Evolutionary conservation across 1,140 invertebrate species (phyloP).

Genomic region (Aporrectodea caliginosa): DNA sequence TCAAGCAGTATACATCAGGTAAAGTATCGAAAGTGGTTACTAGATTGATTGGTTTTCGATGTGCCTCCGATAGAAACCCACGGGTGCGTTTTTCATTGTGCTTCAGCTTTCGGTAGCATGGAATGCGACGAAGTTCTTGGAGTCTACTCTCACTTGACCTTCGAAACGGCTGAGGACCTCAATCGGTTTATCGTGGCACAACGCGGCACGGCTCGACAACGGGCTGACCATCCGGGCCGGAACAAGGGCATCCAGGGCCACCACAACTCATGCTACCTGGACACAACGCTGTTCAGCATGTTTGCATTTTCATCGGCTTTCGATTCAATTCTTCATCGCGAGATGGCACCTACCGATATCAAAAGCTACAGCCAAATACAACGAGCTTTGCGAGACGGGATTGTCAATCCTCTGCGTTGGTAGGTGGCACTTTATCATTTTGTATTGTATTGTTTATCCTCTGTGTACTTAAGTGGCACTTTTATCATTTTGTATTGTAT

Average conservation of each 20-base stretch:
- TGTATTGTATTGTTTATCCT: too few relatives aligned
- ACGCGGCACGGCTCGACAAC: conserved; percentile 35
- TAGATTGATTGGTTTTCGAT: too few relatives aligned
- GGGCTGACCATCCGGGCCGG: conserved; percentile 47
- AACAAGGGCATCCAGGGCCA: conserved; percentile 86
- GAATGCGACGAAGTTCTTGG: conserved; percentile 75
- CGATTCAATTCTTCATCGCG: conserved; percentile 78
- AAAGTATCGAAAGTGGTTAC: too few relatives aligned
- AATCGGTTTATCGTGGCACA: background rate
- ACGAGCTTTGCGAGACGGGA: conserved; percentile 82
- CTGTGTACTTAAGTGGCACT: too few relatives aligned
- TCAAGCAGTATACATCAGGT: too few relatives aligned
- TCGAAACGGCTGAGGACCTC: background rate
- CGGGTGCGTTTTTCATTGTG: background rate
- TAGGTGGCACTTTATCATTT: too few relatives aligned
- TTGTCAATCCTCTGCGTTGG: conserved; percentile 87
- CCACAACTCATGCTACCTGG: conserved; percentile 95
- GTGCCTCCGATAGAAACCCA: too few relatives aligned
- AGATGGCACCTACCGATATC: conserved; percentile 70
- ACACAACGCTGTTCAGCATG: conserved; percentile 94
- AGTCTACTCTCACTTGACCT: conserved; percentile 62
- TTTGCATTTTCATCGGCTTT: conserved; percentile 93
- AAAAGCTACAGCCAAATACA: conserved; percentile 81
- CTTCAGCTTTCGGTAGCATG: conserved; percentile 58
- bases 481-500: too few relatives aligned